These are phyloP conservation scores for Emydoidea blandingii DNA, from an alignment of 2,797 vertebrate species.

Conservation along the genomic window DNA sequence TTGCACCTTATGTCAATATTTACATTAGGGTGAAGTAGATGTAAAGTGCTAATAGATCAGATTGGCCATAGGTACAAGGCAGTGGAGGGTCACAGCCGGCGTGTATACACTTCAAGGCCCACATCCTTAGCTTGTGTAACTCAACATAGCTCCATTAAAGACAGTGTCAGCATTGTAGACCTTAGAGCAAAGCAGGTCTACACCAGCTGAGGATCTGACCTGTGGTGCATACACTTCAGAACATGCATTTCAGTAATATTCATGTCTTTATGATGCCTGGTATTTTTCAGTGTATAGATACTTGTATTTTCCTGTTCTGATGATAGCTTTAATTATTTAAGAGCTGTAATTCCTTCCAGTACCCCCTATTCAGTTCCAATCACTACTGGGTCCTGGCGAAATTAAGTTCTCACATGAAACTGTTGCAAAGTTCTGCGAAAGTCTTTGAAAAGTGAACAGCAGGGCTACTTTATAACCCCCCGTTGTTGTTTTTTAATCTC, in stretches of 20 bases:
- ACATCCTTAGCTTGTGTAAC: not conserved
- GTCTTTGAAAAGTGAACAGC: not conserved
- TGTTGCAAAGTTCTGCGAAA: not conserved
- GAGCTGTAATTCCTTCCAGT: not conserved
- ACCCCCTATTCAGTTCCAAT: not conserved
- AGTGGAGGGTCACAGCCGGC: not conserved
- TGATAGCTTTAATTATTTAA: not conserved
- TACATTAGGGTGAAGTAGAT: not conserved
- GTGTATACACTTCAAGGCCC: not conserved
- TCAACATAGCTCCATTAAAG: not conserved
- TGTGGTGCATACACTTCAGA: not conserved
- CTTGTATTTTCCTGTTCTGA: not conserved
- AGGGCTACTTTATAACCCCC: not conserved
- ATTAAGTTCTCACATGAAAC: not conserved
- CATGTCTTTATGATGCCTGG: not conserved
- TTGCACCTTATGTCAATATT: not conserved
- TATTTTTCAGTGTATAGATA: not conserved
- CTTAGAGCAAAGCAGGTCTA: not conserved
- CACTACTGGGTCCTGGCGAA: not conserved
- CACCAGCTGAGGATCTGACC: too few species aligned
- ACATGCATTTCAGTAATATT: not conserved
- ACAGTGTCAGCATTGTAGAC: not conserved
- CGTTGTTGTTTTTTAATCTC: not conserved
- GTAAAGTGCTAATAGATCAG: not conserved
- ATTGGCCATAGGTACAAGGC: not conserved